A percentile compares a stretch with the other conserved stretches of the same genome.
Conservation (phyloP, 2,888 invertebrate genomes). For the Epinotia nisella region DNA sequence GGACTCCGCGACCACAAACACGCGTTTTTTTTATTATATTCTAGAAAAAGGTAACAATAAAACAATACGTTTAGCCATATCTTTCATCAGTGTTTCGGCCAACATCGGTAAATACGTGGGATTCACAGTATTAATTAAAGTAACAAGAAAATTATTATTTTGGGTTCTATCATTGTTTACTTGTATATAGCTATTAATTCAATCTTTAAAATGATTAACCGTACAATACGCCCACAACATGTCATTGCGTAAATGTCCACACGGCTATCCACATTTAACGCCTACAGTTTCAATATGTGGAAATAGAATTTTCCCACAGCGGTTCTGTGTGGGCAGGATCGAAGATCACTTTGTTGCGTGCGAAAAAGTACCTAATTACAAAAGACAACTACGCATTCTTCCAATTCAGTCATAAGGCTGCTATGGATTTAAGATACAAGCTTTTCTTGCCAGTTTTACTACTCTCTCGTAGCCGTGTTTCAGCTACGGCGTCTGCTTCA, state of each 20-base stretch:
- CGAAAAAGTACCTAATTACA: not conserved
- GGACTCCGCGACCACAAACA: too few relatives aligned
- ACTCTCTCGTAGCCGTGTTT: too few relatives aligned
- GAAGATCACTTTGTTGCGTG: constrained; percentile 2
- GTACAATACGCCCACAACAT: constrained; percentile 28
- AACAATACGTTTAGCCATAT: too few relatives aligned
- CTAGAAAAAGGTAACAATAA: too few relatives aligned
- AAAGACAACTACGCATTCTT: not conserved
- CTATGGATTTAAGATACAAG: too few relatives aligned
- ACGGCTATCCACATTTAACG: not conserved
- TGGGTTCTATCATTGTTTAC: constrained; percentile 24
- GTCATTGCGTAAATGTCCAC: constrained; percentile 14
- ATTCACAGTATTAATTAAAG: constrained; percentile 3
- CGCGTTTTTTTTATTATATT: too few relatives aligned
- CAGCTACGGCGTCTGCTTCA: too few relatives aligned
- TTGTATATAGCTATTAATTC: not conserved
- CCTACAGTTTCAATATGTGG: constrained; percentile 12
- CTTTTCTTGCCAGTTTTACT: too few relatives aligned
- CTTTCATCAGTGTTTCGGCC: not conserved
- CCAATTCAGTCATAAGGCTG: too few relatives aligned
- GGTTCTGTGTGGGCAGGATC: constrained; percentile 21
- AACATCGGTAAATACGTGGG: constrained; percentile 13
- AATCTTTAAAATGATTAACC: constrained; percentile 16
- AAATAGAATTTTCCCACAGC: constrained; percentile 21
- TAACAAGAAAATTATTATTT: constrained; percentile 9